These are phyloP conservation scores for Drosophila hydei DNA, from an alignment of 1,140 invertebrate genomes.

Conservation along the genomic window DNA sequence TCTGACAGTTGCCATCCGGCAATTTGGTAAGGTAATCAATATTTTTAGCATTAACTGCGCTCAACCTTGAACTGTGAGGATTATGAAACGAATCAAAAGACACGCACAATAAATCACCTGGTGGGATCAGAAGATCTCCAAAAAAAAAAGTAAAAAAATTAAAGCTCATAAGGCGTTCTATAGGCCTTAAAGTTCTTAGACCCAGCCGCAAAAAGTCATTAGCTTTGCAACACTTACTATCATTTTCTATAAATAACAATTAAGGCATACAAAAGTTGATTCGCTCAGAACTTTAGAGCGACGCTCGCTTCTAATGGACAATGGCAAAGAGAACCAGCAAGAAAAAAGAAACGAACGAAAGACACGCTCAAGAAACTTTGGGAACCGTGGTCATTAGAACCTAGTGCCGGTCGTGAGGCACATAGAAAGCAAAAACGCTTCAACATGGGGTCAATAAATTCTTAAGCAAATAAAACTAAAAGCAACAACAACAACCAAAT, in stretches of 20 bases:
- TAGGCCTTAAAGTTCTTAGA: conserved; percentile 9
- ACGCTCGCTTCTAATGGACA: conserved; percentile 35
- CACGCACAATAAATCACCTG: conserved; percentile 53
- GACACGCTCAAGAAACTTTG: conserved; percentile 56
- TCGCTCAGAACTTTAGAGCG: conserved; percentile 24
- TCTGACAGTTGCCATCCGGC: conserved; percentile 18
- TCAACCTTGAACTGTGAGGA: conserved; percentile 63
- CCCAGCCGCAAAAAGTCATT: conserved; percentile 57
- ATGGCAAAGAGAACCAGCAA: background rate
- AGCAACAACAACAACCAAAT: background rate
- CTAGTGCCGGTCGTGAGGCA: conserved; percentile 35
- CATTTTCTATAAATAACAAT: conserved; percentile 81
- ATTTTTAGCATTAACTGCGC: conserved; percentile 51
- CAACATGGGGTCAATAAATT: conserved; percentile 73
- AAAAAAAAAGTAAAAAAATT: too few species aligned
- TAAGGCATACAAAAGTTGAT: conserved; percentile 66
- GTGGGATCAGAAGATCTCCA: conserved; percentile 38
- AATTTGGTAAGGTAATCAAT: conserved; percentile 63
- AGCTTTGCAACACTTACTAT: conserved; percentile 76
- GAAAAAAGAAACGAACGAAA: conserved; percentile 31
- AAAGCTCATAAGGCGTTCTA: conserved; percentile 54
- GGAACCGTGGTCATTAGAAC: conserved; percentile 72
- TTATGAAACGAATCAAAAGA: conserved; percentile 61
- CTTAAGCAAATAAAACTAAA: conserved; percentile 55
- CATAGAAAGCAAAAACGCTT: conserved; percentile 67